Evolutionary conservation across 2,113 vertebrate species (phyloP), one percentile per base, ranked within the genome.

Genomic region (Amblyopsis rosae): DNA sequence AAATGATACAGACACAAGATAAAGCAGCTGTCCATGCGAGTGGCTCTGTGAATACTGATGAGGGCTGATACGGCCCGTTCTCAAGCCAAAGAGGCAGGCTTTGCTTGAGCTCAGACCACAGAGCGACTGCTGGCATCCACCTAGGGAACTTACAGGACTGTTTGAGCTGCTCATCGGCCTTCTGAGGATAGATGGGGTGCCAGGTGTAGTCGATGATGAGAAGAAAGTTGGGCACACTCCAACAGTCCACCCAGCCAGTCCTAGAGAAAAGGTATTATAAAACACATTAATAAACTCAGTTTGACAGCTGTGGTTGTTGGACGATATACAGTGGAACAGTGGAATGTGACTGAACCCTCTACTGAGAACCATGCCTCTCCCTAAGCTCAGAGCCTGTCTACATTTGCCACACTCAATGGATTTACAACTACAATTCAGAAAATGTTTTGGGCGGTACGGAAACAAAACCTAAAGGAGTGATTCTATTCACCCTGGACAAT

Each of bases 101-200:
- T 11, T 1, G 32, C 45, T 70, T 67, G 48, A 53, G 7, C 59
- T 17, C 4, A 0, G 60, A 67, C 54, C 17, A 50, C 17, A 70
- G 46, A 73, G 17, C 45, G 41, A 19, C 0, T n/a, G 48, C 33
- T 13, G 26, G 1, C 17, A 17, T 41, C 35, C 5, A 54, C 57
- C 55, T 15, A 26, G 46, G 3, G 11, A 41, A 87, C 96, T 95
- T 92, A 98, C 96, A 72, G 11, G 97, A 98, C 59, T 98, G 97
- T 69, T 98, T 99, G 13, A 98, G 89, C 76, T 98, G 96, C 76
- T 98, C 95, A 69, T 98, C 96, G 59, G 95, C 95, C 87, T 96
- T 98, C 85, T 98, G 96, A 48, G 96, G 97, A 88, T 99, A 99
- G 87, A 98, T 95, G 19, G 97, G 98, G 85, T 99, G 98, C 98